A percentile compares a stretch with the other conserved stretches of the same genome.
phyloP scores from a whole-genome alignment of 2,113 vertebrate genomes.

The Nycticryphes semicollaris region DNA sequence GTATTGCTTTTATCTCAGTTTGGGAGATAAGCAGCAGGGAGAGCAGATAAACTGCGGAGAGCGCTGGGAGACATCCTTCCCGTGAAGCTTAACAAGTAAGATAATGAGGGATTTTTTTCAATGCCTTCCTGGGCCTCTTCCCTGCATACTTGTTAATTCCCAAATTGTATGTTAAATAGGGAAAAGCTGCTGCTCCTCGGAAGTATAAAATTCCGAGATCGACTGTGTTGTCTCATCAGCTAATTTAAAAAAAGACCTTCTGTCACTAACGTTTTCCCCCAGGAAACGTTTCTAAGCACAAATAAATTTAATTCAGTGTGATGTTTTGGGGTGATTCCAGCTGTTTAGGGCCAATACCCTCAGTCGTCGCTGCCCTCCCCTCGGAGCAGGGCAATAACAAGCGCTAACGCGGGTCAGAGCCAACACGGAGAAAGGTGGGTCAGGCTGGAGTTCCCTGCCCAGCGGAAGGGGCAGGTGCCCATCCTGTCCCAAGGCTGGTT shows the following conservation, averaged over 20 bases:
- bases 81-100: background rate
- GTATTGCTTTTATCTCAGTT: background rate
- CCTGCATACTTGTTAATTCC: background rate
- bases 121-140: background rate
- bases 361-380: background rate
- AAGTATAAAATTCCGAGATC: background rate
- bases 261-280: background rate
- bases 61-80: background rate
- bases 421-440: background rate
- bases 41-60: background rate
- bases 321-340: background rate
- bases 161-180: background rate
- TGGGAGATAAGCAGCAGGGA: background rate
- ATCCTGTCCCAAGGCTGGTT: background rate
- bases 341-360: background rate
- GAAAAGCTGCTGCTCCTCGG: background rate
- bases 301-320: rapidly evolving
- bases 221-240: background rate
- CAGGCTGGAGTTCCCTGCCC: background rate
- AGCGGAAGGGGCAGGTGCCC: rapidly evolving
- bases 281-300: background rate
- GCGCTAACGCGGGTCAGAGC: rapidly evolving
- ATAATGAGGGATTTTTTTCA: background rate
- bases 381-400: background rate
- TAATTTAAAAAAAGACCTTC: background rate